Percentiles rank a stretch among this genome's conserved stretches.
Evolutionary conservation across 2,113 vertebrate genomes (phyloP).

Genomic region (Apeltes quadracus): DNA sequence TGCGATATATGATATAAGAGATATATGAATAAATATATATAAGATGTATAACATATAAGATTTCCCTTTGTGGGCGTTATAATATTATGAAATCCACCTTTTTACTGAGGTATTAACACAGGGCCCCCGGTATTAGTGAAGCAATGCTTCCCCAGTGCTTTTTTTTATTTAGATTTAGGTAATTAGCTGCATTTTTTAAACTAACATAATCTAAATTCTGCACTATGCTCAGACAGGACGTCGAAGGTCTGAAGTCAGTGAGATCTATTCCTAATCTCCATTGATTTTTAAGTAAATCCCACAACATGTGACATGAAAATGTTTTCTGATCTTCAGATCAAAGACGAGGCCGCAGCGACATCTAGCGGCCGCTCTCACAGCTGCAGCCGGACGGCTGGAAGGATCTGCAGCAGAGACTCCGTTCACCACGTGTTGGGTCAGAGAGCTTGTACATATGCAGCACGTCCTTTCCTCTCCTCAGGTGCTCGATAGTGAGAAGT

Average conservation of each 20-base stretch:
- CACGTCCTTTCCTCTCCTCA: background rate
- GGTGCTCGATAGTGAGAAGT: background rate
- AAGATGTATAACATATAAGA: too few species aligned
- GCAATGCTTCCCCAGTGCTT: background rate
- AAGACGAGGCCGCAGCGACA: conserved; percentile 34
- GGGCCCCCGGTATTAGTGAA: background rate
- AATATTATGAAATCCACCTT: too few species aligned
- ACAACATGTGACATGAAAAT: background rate
- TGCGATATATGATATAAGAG: too few species aligned
- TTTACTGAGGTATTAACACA: too few species aligned
- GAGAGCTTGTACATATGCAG: background rate
- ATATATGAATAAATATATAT: too few species aligned
- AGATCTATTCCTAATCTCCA: background rate
- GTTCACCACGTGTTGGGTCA: background rate
- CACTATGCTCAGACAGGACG: background rate
- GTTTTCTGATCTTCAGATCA: background rate
- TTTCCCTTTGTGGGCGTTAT: too few species aligned
- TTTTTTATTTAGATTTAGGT: background rate
- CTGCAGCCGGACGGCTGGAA: background rate
- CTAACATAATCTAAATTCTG: background rate
- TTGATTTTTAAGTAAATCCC: background rate
- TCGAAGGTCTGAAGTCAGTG: background rate
- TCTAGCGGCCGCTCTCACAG: conserved; percentile 33
- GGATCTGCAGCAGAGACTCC: background rate
- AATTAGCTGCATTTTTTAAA: background rate